Evolutionary conservation across 2,113 vertebrate species (phyloP).

Genomic region (Fregetta grallaria): DNA sequence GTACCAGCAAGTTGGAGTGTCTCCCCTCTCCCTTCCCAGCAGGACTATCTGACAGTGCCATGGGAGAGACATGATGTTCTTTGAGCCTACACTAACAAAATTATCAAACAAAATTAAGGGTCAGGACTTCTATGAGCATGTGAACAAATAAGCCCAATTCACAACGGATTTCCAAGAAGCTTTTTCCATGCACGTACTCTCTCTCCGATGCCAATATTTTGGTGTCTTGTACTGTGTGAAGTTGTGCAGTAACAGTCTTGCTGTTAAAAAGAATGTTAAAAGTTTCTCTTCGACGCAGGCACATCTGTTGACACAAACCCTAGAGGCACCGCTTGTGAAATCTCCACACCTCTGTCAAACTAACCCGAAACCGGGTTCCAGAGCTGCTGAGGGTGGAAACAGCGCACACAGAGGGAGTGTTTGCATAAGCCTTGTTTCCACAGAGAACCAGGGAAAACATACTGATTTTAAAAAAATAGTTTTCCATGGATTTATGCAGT

Average conservation of each 20-base stretch:
- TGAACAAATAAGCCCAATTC: neutral
- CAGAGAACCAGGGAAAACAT: neutral
- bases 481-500: neutral
- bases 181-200: neutral
- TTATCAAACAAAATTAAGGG: neutral
- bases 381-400: neutral
- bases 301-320: neutral
- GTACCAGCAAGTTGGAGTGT: neutral
- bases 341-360: neutral
- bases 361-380: neutral
- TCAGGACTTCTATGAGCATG: neutral
- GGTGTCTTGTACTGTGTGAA: neutral
- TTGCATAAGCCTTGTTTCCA: neutral
- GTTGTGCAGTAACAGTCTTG: neutral
- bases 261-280: neutral
- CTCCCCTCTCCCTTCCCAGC: neutral
- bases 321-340: neutral
- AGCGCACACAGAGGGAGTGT: neutral
- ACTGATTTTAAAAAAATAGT: fast-evolving
- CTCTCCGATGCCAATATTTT: fast-evolving
- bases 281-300: neutral
- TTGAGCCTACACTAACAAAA: neutral
- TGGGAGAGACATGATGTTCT: neutral
- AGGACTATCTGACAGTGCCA: neutral
- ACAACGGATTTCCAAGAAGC: neutral